These are phyloP conservation scores for Choreutis nemorana DNA, from an alignment of 2,888 invertebrate genomes.

Conservation along the genomic window DNA sequence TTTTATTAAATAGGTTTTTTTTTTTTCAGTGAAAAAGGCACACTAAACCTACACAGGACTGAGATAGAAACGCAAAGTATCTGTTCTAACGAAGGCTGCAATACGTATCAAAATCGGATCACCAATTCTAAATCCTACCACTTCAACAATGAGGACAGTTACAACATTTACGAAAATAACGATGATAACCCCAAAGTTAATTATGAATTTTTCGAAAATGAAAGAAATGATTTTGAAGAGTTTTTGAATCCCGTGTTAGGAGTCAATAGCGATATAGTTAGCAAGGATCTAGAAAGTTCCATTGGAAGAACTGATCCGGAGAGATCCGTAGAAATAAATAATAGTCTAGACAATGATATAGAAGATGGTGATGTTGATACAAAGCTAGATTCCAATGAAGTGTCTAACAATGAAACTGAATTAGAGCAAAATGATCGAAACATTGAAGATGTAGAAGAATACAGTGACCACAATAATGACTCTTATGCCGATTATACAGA, in stretches of 20 bases:
- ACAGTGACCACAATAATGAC: constrained; percentile 6
- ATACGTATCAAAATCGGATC: constrained; percentile 14
- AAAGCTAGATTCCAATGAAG: too few species aligned
- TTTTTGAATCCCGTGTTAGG: constrained; percentile 11
- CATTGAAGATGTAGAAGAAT: constrained; percentile 4
- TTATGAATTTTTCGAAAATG: constrained; percentile 20
- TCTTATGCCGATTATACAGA: constrained; percentile 6
- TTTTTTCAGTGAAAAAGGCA: constrained; percentile 41
- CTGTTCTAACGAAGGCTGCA: constrained; percentile 34
- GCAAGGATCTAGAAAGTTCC: too few species aligned
- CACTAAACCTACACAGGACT: constrained; percentile 34
- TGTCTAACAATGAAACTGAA: neutral
- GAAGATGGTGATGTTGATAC: too few species aligned
- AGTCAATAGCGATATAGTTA: too few species aligned
- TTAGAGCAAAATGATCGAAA: neutral
- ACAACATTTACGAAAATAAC: constrained; percentile 11
- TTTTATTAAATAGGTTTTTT: constrained; percentile 3
- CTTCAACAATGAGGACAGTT: constrained; percentile 8
- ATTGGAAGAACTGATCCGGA: too few species aligned
- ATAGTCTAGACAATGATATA: too few species aligned
- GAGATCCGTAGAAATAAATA: too few species aligned
- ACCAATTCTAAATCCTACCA: constrained; percentile 15
- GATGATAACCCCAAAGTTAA: constrained; percentile 12
- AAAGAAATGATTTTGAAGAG: constrained; percentile 12
- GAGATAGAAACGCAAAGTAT: constrained; percentile 27